Conservation (phyloP, 2,797 vertebrate species). For the Distichodus sexfasciatus region DNA sequence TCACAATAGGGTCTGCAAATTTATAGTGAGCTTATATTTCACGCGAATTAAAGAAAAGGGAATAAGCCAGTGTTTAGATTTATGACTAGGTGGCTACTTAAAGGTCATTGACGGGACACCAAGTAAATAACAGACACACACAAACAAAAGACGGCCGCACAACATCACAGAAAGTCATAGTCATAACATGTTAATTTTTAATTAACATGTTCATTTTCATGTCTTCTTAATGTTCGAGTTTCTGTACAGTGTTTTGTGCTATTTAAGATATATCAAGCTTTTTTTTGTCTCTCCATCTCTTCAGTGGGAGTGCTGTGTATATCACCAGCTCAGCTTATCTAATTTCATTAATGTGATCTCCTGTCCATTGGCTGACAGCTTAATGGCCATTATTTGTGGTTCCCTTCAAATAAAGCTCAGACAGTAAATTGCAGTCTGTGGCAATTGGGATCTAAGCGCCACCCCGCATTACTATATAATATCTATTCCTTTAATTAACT, state of each 20-base stretch:
- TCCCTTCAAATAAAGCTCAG: slow-evolving; percentile 92
- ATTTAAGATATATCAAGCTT: slow-evolving; percentile 40
- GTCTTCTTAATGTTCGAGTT: slow-evolving; percentile 5
- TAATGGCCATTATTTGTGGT: slow-evolving; percentile 98
- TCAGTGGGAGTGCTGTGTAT: slow-evolving; percentile 72
- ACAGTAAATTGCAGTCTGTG: slow-evolving; percentile 90
- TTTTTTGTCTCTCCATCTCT: slow-evolving; percentile 47
- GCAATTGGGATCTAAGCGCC: slow-evolving; percentile 98
- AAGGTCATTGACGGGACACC: neutral
- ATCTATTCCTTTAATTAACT: slow-evolving; percentile 99
- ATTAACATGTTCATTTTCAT: slow-evolving; percentile 7
- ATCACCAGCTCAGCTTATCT: slow-evolving; percentile 87
- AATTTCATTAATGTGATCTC: slow-evolving; percentile 97
- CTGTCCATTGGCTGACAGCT: slow-evolving; percentile 92
- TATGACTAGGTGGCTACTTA: slow-evolving; percentile 8
- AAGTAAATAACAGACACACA: neutral
- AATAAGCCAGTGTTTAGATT: neutral
- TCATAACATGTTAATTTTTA: neutral
- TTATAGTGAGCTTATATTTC: slow-evolving; percentile 13
- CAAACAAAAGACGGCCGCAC: slow-evolving; percentile 2
- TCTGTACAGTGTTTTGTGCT: slow-evolving; percentile 29
- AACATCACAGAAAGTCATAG: neutral
- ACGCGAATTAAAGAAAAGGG: slow-evolving; percentile 1
- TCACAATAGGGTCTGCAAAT: neutral
- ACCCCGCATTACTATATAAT: slow-evolving; percentile 93